A percentile compares a stretch with the other conserved stretches of the same genome.
These are phyloP conservation scores for Sycophila texana DNA, from an alignment of 2,888 invertebrate species.

Conservation along the genomic window DNA sequence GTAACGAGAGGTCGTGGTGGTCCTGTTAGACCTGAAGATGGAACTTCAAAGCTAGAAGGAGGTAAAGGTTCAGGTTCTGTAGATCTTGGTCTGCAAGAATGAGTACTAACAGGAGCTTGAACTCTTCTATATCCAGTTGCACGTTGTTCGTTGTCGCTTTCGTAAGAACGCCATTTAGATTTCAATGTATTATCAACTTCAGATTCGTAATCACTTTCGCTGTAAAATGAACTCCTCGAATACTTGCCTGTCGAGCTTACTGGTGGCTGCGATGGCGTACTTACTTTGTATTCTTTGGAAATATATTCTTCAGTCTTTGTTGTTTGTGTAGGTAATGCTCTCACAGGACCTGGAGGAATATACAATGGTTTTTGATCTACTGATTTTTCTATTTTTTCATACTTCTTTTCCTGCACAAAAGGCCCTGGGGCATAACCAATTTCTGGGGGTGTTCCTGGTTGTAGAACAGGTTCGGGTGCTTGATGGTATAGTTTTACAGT, in stretches of 20 bases:
- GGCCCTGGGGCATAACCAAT: slow-evolving; percentile 81
- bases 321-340: slow-evolving; percentile 30
- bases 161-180: slow-evolving; percentile 80
- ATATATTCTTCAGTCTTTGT: slow-evolving; percentile 70
- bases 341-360: slow-evolving; percentile 77
- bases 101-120: slow-evolving; percentile 75
- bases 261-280: slow-evolving; percentile 76
- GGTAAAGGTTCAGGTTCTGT: slow-evolving; percentile 78
- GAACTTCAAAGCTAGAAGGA: slow-evolving; percentile 78
- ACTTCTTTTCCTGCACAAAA: slow-evolving; percentile 76
- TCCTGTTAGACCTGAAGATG: slow-evolving; percentile 67
- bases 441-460: slow-evolving; percentile 82
- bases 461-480: slow-evolving; percentile 71
- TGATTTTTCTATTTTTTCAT: slow-evolving; percentile 78
- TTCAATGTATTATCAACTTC: slow-evolving; percentile 78
- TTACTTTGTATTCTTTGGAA: slow-evolving; percentile 61
- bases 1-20: slow-evolving; percentile 64
- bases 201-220: slow-evolving; percentile 83
- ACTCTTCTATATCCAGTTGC: slow-evolving; percentile 76
- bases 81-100: slow-evolving; percentile 76
- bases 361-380: slow-evolving; percentile 77
- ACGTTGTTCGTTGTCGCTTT: slow-evolving; percentile 79
- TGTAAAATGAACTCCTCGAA: slow-evolving; percentile 76
- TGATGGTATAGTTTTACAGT: slow-evolving; percentile 62
- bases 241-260: slow-evolving; percentile 75